Evolutionary conservation across 2,888 invertebrate genomes (phyloP).

Genomic region (Hirudinaria manillensis): DNA sequence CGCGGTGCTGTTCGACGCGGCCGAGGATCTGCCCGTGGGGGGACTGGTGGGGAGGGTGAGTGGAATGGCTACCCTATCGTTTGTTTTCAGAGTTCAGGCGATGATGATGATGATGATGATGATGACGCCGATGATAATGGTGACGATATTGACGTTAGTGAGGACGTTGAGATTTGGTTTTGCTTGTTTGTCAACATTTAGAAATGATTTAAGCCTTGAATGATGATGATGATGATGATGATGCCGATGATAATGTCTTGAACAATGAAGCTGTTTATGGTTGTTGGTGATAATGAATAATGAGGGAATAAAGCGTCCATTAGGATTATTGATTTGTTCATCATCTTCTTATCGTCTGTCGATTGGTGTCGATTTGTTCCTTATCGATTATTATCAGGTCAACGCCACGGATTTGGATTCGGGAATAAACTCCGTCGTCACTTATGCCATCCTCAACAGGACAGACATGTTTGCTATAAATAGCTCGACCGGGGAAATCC

Average conservation of each 20-base stretch:
- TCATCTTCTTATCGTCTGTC: no score
- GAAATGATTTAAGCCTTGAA: no score
- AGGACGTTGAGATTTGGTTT: background rate
- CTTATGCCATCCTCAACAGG: background rate
- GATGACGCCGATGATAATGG: conserved; percentile 28
- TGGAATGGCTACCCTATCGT: background rate
- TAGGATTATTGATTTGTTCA: no score
- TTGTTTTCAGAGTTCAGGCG: background rate
- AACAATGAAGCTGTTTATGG: background rate
- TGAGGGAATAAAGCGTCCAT: no score
- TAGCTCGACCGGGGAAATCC: conserved; percentile 21
- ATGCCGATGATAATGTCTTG: background rate
- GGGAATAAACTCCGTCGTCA: background rate
- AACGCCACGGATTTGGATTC: background rate
- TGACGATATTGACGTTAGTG: conserved; percentile 13
- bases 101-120: conserved; percentile 32
- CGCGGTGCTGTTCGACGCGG: background rate
- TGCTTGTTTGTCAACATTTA: no score
- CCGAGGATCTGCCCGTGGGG: background rate
- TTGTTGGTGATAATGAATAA: background rate
- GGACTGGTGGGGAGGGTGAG: background rate
- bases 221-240: background rate
- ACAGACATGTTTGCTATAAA: conserved; percentile 4
- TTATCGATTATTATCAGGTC: no score
- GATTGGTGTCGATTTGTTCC: no score